Evolutionary conservation across 2,797 vertebrate species (phyloP).

Genomic region (Oreochromis mossambicus): DNA sequence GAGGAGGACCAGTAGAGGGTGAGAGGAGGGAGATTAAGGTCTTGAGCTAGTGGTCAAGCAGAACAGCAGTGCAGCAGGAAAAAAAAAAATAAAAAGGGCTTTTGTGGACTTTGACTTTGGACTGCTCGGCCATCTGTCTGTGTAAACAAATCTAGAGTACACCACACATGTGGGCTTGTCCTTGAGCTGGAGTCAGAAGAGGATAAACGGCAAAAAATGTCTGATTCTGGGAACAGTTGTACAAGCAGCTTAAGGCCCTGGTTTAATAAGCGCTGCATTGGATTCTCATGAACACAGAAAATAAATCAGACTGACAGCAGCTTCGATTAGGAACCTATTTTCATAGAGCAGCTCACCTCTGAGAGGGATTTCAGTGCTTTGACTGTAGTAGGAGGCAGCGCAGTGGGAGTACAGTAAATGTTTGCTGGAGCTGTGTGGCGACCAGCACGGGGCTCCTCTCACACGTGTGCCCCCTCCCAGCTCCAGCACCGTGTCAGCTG

Average conservation of each 20-base stretch:
- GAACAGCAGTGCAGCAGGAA: neutral
- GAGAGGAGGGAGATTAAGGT: slow-evolving; percentile 24
- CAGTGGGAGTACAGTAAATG: slow-evolving; percentile 1
- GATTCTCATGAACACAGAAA: slow-evolving; percentile 25
- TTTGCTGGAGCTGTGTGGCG: neutral
- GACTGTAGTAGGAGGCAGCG: neutral
- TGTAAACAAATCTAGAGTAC: slow-evolving; percentile 54
- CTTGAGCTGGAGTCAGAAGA: slow-evolving; percentile 47
- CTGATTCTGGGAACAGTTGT: slow-evolving; percentile 33
- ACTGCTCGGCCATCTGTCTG: slow-evolving; percentile 54
- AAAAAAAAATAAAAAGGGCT: neutral
- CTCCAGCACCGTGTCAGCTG: slow-evolving; percentile 3
- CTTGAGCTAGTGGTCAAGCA: slow-evolving; percentile 19
- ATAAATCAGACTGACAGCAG: slow-evolving; percentile 35
- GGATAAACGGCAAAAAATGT: slow-evolving; percentile 51
- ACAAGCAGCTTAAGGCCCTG: slow-evolving; percentile 21
- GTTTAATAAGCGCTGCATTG: slow-evolving; percentile 33
- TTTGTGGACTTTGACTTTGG: slow-evolving; percentile 37
- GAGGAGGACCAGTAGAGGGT: neutral
- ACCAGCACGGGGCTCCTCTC: slow-evolving; percentile 27
- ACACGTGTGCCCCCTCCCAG: slow-evolving; percentile 21
- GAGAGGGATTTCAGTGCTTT: slow-evolving; percentile 7
- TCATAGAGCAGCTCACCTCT: slow-evolving; percentile 27
- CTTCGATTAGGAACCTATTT: slow-evolving; percentile 44
- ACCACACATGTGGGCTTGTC: slow-evolving; percentile 40